Evolutionary conservation across 2,113 vertebrate species (phyloP), one percentile per base, ranked within the genome.

Genomic region (Urocitellus parryii): DNA sequence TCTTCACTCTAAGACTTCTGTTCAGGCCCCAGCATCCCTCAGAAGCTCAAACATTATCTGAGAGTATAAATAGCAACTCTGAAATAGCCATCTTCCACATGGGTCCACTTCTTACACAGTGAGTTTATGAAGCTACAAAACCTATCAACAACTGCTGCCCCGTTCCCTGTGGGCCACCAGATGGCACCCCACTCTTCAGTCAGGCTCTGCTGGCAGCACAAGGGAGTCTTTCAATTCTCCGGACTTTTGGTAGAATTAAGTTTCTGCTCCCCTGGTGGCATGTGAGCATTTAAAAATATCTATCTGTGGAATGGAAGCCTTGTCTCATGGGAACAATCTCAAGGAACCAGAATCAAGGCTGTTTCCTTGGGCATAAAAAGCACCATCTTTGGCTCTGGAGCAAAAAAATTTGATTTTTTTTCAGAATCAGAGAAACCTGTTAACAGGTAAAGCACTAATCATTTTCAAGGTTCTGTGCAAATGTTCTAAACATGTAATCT

Each of bases 151-250:
- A 56, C 7, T 8, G 73, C 76, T 51, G 87, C 51, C 42, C 42
- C 53, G 42, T 84, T 65, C 73, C 32, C 51, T n/a, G n/a, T 37
- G 68, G 34, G 58, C 86, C 90, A 53, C 73, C 58, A 96, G 92
- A 67, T 73, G 97, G 91, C 37, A 6, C 34, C 51, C n/a, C 0
- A 16, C 34, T 39, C 29, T 72, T n/a, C 70, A 14, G 32, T 22
- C 39, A 1, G 45, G 32, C 20, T 51, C 58, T 14, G n/a, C 22
- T 32, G 27, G 10, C 34, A 0, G 0, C 5, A 39, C 29, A 56
- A 37, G 42, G 67, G 5, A 42, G 37, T 17, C 80, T 51, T 84
- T 70, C 39, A n/a, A 53, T 84, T 17, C 53, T 34, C 29, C 79
- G 5, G 17, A 61, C 77, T 56, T 63, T 79, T 53, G 14, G 61